Evolutionary conservation across 2,797 vertebrate genomes (phyloP), one percentile per base, ranked within the genome.

Genomic region (Myoxocephalus aenaeus): DNA sequence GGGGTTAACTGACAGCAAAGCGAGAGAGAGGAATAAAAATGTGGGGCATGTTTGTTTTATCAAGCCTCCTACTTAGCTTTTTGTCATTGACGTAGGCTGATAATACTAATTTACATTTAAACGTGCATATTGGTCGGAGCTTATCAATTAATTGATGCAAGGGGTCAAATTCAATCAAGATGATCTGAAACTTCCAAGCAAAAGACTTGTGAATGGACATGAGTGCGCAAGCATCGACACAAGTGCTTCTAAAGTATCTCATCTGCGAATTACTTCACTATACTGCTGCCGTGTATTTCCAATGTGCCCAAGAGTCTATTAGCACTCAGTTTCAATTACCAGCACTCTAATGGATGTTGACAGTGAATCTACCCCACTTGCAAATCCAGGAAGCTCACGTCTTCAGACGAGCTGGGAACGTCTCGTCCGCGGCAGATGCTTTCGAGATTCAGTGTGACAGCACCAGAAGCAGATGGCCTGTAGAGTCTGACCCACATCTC

Each of bases 271-370:
- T 75, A 79, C 70, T 70, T 79, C 54, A 76, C 73, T 77, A 73
- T 87, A 82, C 87, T 68, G 78, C 75, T 72, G 42, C 34, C 76
- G 84, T 69, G 87, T 77, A 62, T 92, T 90, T 92, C 86, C 90
- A 92, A 92, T 90, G 86, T 85, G 79, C 83, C 91, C 77, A 51
- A 70, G 75, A 81, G 88, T 91, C 91, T 89, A 92, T 93, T 91
- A 89, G 90, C 79, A 64, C 84, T 93, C 92, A 86, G 46, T 86
- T 90, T 89, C 92, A 92, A 92, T 94, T 93, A 93, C 72, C 75
- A 75, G 67, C 50, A n/a, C 48, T 51, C 67, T 92, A 93, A 94
- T 93, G 73, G 86, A 93, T 89, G 90, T 86, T 92, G 93, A 92
- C 92, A 93, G 51, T 42, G 82, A 89, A 87, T 92, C 90, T 85